Conservation (phyloP, 2,113 vertebrate species). For the Sinocyclocheilus maitianheensis region DNA sequence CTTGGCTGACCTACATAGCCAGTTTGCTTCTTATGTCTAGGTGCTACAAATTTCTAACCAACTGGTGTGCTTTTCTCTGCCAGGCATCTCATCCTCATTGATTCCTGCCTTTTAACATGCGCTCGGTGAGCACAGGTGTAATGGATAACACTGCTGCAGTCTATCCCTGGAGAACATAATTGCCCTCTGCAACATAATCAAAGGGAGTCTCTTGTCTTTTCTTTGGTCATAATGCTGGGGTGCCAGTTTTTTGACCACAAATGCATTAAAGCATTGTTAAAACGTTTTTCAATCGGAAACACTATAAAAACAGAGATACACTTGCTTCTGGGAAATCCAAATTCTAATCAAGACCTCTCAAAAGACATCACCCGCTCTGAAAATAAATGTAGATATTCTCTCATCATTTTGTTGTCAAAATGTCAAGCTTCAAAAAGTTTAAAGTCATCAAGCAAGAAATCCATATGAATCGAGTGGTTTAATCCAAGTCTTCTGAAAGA, state of each 20-base stretch:
- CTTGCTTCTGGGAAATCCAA: background rate
- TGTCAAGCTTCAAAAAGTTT: background rate
- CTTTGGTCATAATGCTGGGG: background rate
- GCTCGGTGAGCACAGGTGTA: conserved; percentile 22
- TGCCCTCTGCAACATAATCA: conserved; percentile 37
- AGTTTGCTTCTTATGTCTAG: conserved; percentile 77
- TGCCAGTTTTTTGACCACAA: background rate
- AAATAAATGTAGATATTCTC: background rate
- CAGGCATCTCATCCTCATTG: conserved; percentile 70
- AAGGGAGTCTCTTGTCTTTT: conserved; percentile 13
- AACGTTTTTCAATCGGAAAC: background rate
- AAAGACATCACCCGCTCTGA: background rate
- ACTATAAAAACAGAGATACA: background rate
- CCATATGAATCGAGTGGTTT: background rate
- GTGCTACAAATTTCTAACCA: conserved; percentile 72
- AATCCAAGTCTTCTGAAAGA: background rate
- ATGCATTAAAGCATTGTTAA: conserved; percentile 1
- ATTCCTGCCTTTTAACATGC: conserved; percentile 57
- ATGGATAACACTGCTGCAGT: conserved; percentile 44
- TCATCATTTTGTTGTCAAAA: background rate
- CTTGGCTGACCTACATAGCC: conserved; percentile 82
- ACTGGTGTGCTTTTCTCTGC: conserved; percentile 62
- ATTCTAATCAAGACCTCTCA: background rate
- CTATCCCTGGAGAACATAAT: conserved; percentile 9
- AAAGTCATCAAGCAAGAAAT: background rate